A percentile compares a stretch with the other conserved stretches of the same genome.
Evolutionary conservation across 2,888 invertebrate genomes (phyloP).

Genomic region (Cylindroiulus punctatus): DNA sequence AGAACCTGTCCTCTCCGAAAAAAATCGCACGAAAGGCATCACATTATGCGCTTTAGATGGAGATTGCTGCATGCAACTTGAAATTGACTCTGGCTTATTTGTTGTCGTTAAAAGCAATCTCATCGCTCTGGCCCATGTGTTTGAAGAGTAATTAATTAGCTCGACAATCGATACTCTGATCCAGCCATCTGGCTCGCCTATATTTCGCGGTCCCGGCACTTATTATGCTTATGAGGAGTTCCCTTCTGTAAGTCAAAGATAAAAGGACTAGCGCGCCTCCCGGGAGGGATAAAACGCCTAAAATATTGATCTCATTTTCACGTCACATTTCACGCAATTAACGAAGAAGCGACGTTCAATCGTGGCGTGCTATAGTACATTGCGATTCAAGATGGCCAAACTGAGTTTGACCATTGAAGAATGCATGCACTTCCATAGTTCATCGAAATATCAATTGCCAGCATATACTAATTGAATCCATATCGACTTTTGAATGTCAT

Average conservation of each 20-base stretch:
- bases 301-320: constrained; percentile 23
- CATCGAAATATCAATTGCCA: no score
- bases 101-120: constrained; percentile 34
- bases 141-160: constrained; percentile 38
- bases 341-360: not conserved
- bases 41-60: not conserved
- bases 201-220: constrained; percentile 3
- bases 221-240: constrained; percentile 23
- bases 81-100: not conserved
- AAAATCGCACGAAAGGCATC: not conserved
- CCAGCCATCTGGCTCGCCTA: constrained; percentile 20
- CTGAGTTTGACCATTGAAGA: no score
- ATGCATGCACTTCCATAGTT: no score
- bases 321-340: not conserved
- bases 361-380: not conserved
- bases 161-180: constrained; percentile 1
- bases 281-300: not conserved
- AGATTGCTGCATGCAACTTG: not conserved
- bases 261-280: constrained; percentile 7
- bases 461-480: no score
- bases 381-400: not conserved
- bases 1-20: not conserved
- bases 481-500: not conserved
- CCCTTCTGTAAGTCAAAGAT: constrained; percentile 35
- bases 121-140: constrained; percentile 1